These are phyloP conservation scores for Pygoscelis antarcticus DNA, from an alignment of 2,113 vertebrate species.

Conservation along the genomic window DNA sequence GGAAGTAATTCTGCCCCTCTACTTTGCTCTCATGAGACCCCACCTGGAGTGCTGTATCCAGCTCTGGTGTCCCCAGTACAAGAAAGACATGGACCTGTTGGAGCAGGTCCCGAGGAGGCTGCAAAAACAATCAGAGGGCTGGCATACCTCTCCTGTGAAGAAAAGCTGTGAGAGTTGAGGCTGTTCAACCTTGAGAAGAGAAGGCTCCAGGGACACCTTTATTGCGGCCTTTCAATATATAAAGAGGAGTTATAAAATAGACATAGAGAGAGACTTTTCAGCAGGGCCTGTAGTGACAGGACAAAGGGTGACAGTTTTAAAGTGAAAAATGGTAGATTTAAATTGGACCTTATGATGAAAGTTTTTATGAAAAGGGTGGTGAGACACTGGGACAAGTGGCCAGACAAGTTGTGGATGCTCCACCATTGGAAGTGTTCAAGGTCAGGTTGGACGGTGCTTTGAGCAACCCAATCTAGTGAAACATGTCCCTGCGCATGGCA, in stretches of 20 bases:
- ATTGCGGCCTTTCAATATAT: not conserved
- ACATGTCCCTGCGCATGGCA: no score
- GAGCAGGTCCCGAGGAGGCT: not conserved
- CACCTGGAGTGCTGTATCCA: not conserved
- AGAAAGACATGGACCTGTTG: not conserved
- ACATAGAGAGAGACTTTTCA: not conserved
- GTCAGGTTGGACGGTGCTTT: not conserved
- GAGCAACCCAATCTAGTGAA: not conserved
- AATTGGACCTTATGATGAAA: not conserved
- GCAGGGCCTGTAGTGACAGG: not conserved
- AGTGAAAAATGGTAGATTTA: not conserved
- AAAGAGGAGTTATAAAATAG: not conserved
- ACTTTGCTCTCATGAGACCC: fast-evolving
- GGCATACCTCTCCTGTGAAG: not conserved
- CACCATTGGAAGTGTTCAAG: not conserved
- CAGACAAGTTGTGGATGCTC: not conserved
- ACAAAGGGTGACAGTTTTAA: not conserved
- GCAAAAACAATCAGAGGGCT: not conserved
- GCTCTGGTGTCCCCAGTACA: no score
- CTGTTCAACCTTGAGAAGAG: not conserved
- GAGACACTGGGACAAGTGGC: not conserved
- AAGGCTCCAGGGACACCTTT: not conserved
- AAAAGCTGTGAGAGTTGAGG: not conserved
- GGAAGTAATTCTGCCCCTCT: not conserved
- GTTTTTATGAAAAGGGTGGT: not conserved